A percentile compares a stretch with the other conserved stretches of the same genome.
These are phyloP conservation scores for Decapterus maruadsi DNA, from an alignment of 2,797 vertebrate species.

Conservation along the genomic window DNA sequence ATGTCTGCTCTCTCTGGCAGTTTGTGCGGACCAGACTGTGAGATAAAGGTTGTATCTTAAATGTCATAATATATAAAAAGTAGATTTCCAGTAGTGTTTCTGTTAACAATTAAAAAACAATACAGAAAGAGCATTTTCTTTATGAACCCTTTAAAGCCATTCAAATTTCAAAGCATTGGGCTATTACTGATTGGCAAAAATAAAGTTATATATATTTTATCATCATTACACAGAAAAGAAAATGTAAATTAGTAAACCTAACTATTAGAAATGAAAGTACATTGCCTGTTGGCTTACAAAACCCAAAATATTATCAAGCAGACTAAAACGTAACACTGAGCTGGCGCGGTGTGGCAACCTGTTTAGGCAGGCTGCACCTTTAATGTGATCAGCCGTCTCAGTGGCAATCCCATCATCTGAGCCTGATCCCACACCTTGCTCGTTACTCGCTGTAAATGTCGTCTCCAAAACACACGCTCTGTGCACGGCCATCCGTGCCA, in stretches of 20 bases:
- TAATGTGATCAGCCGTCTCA: slow-evolving; percentile 73
- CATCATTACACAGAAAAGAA: no score
- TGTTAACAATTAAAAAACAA: no score
- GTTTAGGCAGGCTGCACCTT: slow-evolving; percentile 59
- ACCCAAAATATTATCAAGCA: background rate
- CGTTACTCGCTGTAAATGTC: background rate
- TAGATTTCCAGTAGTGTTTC: no score
- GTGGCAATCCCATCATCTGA: slow-evolving; percentile 69
- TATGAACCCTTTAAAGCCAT: background rate
- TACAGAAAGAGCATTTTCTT: background rate
- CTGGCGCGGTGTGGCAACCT: slow-evolving; percentile 1
- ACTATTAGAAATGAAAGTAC: background rate
- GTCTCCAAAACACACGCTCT: slow-evolving; percentile 1
- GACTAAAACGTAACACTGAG: slow-evolving; percentile 8
- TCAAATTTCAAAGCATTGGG: background rate
- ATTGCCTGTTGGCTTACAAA: background rate
- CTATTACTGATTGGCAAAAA: background rate
- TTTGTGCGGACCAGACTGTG: background rate
- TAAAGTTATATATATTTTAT: background rate
- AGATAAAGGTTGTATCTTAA: background rate
- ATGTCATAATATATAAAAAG: background rate
- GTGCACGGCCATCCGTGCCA: background rate
- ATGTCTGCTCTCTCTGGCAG: slow-evolving; percentile 14
- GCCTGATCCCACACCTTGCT: slow-evolving; percentile 41
- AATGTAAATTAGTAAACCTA: background rate